Percentiles rank a stretch among this genome's conserved stretches.
phyloP scores from a whole-genome alignment of 2,797 vertebrate genomes.

The Netta rufina region DNA sequence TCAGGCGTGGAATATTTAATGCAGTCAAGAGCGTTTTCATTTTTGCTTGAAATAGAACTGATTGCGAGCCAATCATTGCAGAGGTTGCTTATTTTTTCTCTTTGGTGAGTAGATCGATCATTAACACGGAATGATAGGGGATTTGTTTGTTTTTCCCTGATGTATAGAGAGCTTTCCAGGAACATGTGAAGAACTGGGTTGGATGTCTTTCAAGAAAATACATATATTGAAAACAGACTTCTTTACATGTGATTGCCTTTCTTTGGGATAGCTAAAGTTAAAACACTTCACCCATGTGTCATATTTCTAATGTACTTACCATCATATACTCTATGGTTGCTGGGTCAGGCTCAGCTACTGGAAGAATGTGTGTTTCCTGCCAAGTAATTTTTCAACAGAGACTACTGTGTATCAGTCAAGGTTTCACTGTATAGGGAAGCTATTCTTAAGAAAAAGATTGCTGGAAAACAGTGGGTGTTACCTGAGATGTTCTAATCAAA shows the following conservation, averaged over 20 bases:
- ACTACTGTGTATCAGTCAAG: constrained; percentile 33
- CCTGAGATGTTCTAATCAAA: background rate
- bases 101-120: background rate
- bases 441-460: background rate
- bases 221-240: constrained; percentile 62
- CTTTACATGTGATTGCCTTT: constrained; percentile 9
- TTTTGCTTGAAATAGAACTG: background rate
- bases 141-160: constrained; percentile 24
- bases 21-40: background rate
- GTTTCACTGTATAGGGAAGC: constrained; percentile 9
- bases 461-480: background rate
- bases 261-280: constrained; percentile 39
- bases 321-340: constrained; percentile 34
- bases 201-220: constrained; percentile 51
- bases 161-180: constrained; percentile 24
- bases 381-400: constrained; percentile 55
- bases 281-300: constrained; percentile 42
- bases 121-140: background rate
- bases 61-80: constrained; percentile 18
- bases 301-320: constrained; percentile 69
- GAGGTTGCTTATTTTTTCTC: constrained; percentile 43
- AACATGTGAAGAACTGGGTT: constrained; percentile 27
- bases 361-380: constrained; percentile 48
- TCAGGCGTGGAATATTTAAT: background rate
- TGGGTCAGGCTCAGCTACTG: constrained; percentile 61